These are phyloP conservation scores for Abscondita cerata DNA, from an alignment of 2,888 invertebrate species.

Conservation along the genomic window DNA sequence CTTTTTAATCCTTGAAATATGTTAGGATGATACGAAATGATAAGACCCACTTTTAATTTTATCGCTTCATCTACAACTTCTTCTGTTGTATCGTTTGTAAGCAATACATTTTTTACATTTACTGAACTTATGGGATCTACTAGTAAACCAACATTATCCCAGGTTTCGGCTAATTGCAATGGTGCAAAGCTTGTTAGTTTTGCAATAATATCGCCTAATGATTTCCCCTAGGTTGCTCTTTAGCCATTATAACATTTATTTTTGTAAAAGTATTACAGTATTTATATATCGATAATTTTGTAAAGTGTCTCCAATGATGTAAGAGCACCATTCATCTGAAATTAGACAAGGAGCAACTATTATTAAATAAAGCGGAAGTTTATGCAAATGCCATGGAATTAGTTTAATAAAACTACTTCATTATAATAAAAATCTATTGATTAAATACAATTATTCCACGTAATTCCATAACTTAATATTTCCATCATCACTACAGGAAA, in stretches of 20 bases:
- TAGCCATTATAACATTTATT: constrained; percentile 37
- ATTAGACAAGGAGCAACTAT: too few species aligned
- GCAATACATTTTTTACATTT: constrained; percentile 69
- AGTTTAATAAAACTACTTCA: too few species aligned
- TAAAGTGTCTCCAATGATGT: too few species aligned
- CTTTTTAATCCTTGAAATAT: constrained; percentile 86
- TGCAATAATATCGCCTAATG: constrained; percentile 63
- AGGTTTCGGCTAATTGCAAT: constrained; percentile 75
- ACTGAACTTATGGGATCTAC: constrained; percentile 73
- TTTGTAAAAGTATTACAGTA: background rate
- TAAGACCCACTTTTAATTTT: constrained; percentile 72
- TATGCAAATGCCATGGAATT: too few species aligned
- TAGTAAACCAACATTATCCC: constrained; percentile 96
- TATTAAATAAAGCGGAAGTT: constrained; percentile 6
- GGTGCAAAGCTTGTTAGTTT: constrained; percentile 76
- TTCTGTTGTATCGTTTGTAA: constrained; percentile 94
- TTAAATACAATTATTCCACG: constrained; percentile 54
- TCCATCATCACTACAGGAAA: constrained; percentile 93
- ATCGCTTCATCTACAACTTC: constrained; percentile 85
- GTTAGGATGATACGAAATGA: constrained; percentile 95
- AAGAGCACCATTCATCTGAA: too few species aligned
- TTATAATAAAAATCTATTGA: background rate
- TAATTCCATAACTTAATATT: constrained; percentile 88
- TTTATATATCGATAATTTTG: too few species aligned
- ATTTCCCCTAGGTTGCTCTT: constrained; percentile 55